phyloP scores from a whole-genome alignment of 2,113 vertebrate genomes.

The Microcebus lehilahytsara region DNA sequence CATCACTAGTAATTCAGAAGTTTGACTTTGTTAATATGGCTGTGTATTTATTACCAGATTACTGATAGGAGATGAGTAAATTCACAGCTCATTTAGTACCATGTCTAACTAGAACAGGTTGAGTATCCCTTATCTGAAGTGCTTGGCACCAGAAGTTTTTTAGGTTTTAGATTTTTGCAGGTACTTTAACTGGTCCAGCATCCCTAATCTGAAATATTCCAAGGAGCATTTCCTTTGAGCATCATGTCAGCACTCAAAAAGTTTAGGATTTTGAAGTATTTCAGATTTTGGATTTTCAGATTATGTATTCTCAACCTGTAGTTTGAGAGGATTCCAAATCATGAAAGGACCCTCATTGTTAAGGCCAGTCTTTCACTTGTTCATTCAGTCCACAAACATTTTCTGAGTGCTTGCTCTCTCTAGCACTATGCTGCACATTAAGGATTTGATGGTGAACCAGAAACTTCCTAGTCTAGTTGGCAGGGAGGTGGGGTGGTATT shows the following conservation, averaged over 20 bases:
- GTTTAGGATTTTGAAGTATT: neutral
- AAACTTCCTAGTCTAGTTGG: neutral
- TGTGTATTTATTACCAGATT: neutral
- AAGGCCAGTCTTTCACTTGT: neutral
- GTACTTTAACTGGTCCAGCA: neutral
- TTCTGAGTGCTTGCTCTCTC: neutral
- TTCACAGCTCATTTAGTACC: too few species aligned
- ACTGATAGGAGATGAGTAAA: neutral
- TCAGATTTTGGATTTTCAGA: neutral
- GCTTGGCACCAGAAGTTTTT: neutral
- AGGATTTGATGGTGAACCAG: neutral
- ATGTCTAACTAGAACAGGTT: neutral
- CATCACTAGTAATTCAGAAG: neutral
- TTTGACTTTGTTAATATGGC: neutral
- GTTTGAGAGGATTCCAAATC: neutral
- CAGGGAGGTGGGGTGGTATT: neutral
- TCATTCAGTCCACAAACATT: neutral
- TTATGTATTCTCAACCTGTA: neutral
- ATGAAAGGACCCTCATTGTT: neutral
- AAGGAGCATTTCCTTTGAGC: neutral
- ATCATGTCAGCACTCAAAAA: neutral
- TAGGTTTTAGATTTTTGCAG: neutral
- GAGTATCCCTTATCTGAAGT: neutral
- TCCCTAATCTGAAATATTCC: neutral
- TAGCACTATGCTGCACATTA: neutral